Conservation (phyloP, 1,140 invertebrate species). For the Pteromalus puparum region DNA sequence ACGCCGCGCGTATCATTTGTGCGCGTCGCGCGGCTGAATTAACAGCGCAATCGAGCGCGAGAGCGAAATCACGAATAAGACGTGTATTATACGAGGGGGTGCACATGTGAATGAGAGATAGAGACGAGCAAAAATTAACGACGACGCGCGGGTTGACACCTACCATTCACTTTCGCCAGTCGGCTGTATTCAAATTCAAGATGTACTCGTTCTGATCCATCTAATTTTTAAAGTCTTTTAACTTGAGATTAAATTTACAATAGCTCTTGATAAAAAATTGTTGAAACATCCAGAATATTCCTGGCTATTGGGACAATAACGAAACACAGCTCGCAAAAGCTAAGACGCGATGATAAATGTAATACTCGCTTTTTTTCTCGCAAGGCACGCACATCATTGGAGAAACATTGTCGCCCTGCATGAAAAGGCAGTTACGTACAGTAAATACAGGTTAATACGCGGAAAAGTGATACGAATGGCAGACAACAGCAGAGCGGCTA, state of each 20-base stretch:
- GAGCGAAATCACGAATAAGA: slow-evolving; percentile 30
- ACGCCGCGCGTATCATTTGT: slow-evolving; percentile 67
- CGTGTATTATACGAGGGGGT: background rate
- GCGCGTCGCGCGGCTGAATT: slow-evolving; percentile 58
- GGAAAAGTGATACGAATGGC: background rate
- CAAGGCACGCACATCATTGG: background rate
- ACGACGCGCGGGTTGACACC: background rate
- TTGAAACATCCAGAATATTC: no score
- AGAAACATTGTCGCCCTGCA: background rate
- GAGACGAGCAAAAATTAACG: slow-evolving; percentile 7
- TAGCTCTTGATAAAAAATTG: no score
- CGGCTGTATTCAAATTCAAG: background rate
- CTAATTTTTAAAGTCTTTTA: no score
- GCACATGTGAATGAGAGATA: background rate
- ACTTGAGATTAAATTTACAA: no score
- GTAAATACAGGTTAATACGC: background rate
- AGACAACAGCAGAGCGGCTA: slow-evolving; percentile 19
- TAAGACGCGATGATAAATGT: background rate
- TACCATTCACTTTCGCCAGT: background rate
- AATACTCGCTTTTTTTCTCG: background rate
- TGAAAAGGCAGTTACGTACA: background rate
- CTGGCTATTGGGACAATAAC: no score
- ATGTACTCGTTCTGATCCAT: no score
- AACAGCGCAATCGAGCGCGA: slow-evolving; percentile 61
- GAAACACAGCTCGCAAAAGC: no score